Conservation (phyloP, 2,888 invertebrate species). For the Rotaria sp. region DNA sequence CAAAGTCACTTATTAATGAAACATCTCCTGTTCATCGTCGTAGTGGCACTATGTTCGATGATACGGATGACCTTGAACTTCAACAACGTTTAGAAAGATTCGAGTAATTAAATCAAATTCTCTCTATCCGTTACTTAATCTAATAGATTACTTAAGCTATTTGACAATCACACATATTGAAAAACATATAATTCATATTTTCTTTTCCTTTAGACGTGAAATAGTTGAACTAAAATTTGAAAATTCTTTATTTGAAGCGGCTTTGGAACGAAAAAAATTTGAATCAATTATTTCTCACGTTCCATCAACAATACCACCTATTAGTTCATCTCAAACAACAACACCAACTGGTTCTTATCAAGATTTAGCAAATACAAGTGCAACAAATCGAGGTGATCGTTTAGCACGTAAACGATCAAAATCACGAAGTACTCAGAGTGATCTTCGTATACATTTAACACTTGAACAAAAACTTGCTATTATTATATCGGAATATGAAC, state of each 20-base stretch:
- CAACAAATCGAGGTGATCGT: constrained; percentile 42
- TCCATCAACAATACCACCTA: too few species aligned
- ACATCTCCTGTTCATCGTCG: not conserved
- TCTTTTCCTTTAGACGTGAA: not conserved
- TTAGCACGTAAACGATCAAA: constrained; percentile 50
- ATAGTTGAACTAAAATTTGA: not conserved
- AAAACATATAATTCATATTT: too few species aligned
- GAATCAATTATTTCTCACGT: not conserved
- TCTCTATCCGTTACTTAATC: not conserved
- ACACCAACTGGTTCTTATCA: constrained; percentile 46
- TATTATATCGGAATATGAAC: constrained; percentile 54
- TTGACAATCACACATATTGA: too few species aligned
- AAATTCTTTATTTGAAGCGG: not conserved
- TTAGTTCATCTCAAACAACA: constrained; percentile 33
- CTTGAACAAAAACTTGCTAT: constrained; percentile 56
- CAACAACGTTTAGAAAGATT: not conserved
- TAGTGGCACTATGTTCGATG: not conserved
- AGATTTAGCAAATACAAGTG: constrained; percentile 41
- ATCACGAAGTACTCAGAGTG: constrained; percentile 49
- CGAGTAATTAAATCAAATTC: not conserved
- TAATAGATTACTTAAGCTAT: not conserved
- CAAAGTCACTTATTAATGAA: not conserved
- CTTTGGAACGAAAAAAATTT: not conserved
- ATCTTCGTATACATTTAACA: constrained; percentile 49
- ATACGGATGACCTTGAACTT: not conserved